Conservation (phyloP, 1,140 invertebrate genomes). For the Metaphire vulgaris region DNA sequence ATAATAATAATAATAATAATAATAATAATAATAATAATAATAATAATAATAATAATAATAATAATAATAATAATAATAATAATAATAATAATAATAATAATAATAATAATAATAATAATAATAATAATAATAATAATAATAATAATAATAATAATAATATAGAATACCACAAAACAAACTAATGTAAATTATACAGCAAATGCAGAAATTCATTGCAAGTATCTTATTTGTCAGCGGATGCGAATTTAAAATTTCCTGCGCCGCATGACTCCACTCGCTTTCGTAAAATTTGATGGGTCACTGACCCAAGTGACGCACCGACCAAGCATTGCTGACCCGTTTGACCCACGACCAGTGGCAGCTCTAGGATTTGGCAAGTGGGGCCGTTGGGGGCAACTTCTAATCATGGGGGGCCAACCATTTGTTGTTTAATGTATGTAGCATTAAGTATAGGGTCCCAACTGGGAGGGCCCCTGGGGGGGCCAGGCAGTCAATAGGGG, state of each 20-base stretch:
- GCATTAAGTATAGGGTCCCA: too few species aligned
- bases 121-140: not conserved
- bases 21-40: not conserved
- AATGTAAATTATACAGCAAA: not conserved
- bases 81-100: not conserved
- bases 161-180: not conserved
- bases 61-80: not conserved
- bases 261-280: not conserved
- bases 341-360: too few species aligned
- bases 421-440: too few species aligned
- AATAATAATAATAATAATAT: not conserved
- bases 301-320: not conserved
- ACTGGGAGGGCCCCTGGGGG: too few species aligned
- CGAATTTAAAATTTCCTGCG: not conserved
- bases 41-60: not conserved
- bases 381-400: too few species aligned
- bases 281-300: not conserved
- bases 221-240: too few species aligned
- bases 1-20: not conserved
- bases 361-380: too few species aligned
- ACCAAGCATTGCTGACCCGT: not conserved
- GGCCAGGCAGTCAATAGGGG: too few species aligned
- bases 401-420: too few species aligned
- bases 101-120: not conserved
- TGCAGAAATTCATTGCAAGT: not conserved